These are phyloP conservation scores for Sebastes hubbsi DNA, from an alignment of 2,797 vertebrate species.

Conservation along the genomic window DNA sequence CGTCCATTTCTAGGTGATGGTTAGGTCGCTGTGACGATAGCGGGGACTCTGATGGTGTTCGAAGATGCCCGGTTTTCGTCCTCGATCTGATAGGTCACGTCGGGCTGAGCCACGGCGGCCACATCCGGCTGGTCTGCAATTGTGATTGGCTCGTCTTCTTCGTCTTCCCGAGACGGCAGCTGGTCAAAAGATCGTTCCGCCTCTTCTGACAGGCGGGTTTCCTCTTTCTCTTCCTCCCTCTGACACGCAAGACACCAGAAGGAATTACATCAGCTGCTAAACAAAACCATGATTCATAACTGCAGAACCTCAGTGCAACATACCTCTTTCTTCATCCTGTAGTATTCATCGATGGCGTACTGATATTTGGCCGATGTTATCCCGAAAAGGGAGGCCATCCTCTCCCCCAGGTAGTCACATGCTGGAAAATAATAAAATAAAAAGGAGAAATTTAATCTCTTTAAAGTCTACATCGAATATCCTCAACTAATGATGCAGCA, in stretches of 20 bases:
- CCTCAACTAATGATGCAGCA: not conserved
- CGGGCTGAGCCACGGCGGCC: constrained; percentile 66
- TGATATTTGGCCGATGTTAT: constrained; percentile 98
- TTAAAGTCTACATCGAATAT: not conserved
- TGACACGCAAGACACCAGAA: constrained; percentile 49
- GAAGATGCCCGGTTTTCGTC: constrained; percentile 64
- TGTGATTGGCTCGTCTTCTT: constrained; percentile 52
- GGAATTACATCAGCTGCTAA: not conserved
- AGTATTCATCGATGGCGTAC: constrained; percentile 97
- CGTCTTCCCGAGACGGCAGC: constrained; percentile 71
- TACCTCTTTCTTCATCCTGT: constrained; percentile 96
- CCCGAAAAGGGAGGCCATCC: constrained; percentile 94
- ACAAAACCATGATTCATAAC: not conserved
- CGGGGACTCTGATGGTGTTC: constrained; percentile 81
- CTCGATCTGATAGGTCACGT: constrained; percentile 87
- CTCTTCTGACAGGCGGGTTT: constrained; percentile 91
- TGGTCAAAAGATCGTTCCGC: constrained; percentile 87
- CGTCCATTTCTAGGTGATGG: not conserved
- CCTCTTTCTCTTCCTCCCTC: constrained; percentile 92
- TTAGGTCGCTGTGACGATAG: constrained; percentile 86
- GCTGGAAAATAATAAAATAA: constrained; percentile 76
- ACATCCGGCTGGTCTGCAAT: constrained; percentile 75
- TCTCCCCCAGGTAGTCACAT: constrained; percentile 96
- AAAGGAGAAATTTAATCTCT: not conserved
- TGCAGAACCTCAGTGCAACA: not conserved